Base-by-base conservation (phyloP, 2,797 vertebrate genomes). In the Huso huso region DNA sequence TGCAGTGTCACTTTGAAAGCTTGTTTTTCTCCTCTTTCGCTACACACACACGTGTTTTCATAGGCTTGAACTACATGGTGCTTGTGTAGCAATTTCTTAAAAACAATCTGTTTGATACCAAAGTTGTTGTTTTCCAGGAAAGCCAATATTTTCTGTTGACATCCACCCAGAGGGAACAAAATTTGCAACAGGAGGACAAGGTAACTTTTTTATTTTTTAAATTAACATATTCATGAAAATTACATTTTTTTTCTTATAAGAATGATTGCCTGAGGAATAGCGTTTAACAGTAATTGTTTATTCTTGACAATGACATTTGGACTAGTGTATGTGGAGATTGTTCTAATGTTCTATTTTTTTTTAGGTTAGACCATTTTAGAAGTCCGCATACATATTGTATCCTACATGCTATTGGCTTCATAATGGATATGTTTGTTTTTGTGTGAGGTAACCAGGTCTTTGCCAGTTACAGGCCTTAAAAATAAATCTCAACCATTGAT, bases 131-230 rank as follows among this genome's bases (percentile, higher is more conserved):
- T 69, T 84, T 79, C 55, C 78, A 98, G 96, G 94, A 79, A 99
- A 99, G 86, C 95, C 96, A 15, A 96, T 99, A 80, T 99, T 99
- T 89, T 98, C 96, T 9, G 93, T 98, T 69, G 96, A 99, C 79
- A 97, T 99, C 83, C 96, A 99, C 75, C 96, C 96, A 11, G 96
- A 99, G 81, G 96, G 96, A 82, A 95, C 94, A 61, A 99, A 99
- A 79, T 99, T 99, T 87, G 96, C 94, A 72, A 99, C 96, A 49
- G 96, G 96, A 74, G 96, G 96, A 51, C 96, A 98, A 94, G 96
- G 96, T 97, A 75, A 37, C 55, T 55, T 18, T 18, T 18, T 48
- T 9, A 8, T 49, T 59, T 1, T 60, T 49, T 66, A 60, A 9
- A 67, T 18, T 62, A 48, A 13, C 52, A 15, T 23, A 18, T 5